phyloP scores from a whole-genome alignment of 2,113 vertebrate genomes.

The human region GRCh38 chr16:8448001-8448500 shows the following conservation, averaged over 20 bases:
- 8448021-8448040: background rate
- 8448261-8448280: too few relatives aligned
- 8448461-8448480: background rate
- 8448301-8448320: background rate
- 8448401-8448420: background rate
- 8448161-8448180: background rate
- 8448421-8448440: background rate
- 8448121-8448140: background rate
- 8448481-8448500: background rate
- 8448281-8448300: accelerated
- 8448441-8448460: background rate
- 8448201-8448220: accelerated
- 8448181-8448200: background rate
- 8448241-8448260: accelerated
- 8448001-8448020: background rate
- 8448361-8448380: background rate
- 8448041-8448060: background rate
- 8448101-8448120: background rate
- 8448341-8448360: background rate
- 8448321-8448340: background rate
- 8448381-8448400: background rate
- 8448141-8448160: background rate
- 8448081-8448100: background rate
- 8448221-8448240: background rate
- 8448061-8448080: background rate